Evolutionary conservation across 2,113 vertebrate species (phyloP).

Genomic region (Leptobrachium leishanense): DNA sequence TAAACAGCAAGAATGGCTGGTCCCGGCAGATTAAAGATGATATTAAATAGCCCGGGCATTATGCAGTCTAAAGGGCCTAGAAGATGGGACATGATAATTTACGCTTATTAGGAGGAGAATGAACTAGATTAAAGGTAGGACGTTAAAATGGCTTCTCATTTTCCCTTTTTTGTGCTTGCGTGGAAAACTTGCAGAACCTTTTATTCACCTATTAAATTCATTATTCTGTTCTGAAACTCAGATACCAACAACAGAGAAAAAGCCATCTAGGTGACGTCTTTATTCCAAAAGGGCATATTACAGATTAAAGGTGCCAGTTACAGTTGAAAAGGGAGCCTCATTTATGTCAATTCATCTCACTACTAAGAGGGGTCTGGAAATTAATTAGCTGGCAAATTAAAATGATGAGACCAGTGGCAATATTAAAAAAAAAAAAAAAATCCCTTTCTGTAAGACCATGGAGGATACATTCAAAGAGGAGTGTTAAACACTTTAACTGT

Average conservation of each 20-base stretch:
- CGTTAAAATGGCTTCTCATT: slow-evolving; percentile 78
- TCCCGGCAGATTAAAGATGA: slow-evolving; percentile 46
- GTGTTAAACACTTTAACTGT: slow-evolving; percentile 48
- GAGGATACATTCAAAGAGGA: slow-evolving; percentile 35
- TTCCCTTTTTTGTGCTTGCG: slow-evolving; percentile 54
- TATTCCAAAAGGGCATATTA: slow-evolving; percentile 71
- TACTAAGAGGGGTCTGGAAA: slow-evolving; percentile 76
- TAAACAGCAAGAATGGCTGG: slow-evolving; percentile 22
- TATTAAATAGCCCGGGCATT: slow-evolving; percentile 59
- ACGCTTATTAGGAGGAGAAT: slow-evolving; percentile 75
- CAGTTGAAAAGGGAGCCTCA: slow-evolving; percentile 67
- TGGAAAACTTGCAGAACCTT: slow-evolving; percentile 77
- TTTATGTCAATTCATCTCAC: slow-evolving; percentile 79
- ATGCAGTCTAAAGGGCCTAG: slow-evolving; percentile 67
- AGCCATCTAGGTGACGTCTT: slow-evolving; percentile 73
- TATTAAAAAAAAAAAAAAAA: slow-evolving; percentile 11
- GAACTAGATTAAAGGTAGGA: slow-evolving; percentile 82
- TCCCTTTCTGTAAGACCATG: slow-evolving; percentile 22
- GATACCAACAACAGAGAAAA: slow-evolving; percentile 56
- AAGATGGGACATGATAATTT: slow-evolving; percentile 77
- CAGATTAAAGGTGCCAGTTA: slow-evolving; percentile 77
- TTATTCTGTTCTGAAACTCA: slow-evolving; percentile 75
- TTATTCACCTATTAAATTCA: slow-evolving; percentile 75
- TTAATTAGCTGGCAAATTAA: slow-evolving; percentile 82
- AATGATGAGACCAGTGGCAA: slow-evolving; percentile 61